Conservation (phyloP, 2,888 invertebrate genomes). For the Oegoconia quadripuncta region DNA sequence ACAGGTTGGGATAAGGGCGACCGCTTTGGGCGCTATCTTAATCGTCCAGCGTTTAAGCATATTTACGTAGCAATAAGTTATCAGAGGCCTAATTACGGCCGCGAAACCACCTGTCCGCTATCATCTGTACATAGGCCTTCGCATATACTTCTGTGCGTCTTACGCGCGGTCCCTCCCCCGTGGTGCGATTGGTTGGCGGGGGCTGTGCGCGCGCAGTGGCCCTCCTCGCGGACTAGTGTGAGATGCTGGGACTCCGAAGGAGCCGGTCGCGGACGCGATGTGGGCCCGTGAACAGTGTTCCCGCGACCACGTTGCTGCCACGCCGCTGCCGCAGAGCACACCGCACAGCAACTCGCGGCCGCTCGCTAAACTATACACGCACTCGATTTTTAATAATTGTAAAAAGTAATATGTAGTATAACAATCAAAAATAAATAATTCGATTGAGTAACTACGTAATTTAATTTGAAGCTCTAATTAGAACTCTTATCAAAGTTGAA, state of each 20-base stretch:
- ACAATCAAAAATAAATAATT: not conserved
- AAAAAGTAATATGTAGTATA: not conserved
- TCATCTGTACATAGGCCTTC: slow-evolving; percentile 78
- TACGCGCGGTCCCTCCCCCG: slow-evolving; percentile 73
- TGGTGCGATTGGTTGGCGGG: slow-evolving; percentile 58
- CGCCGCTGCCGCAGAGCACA: slow-evolving; percentile 34
- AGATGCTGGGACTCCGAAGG: slow-evolving; percentile 60
- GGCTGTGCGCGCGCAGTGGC: slow-evolving; percentile 70
- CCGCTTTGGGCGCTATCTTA: slow-evolving; percentile 54
- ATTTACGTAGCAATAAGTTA: slow-evolving; percentile 76
- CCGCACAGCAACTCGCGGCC: slow-evolving; percentile 19
- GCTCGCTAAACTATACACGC: slow-evolving; percentile 6
- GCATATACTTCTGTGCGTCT: slow-evolving; percentile 79
- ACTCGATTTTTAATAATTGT: not conserved
- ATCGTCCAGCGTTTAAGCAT: slow-evolving; percentile 65
- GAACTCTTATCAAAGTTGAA: too few relatives aligned
- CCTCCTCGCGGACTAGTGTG: slow-evolving; percentile 65
- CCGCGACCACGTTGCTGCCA: slow-evolving; percentile 55
- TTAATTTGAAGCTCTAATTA: too few relatives aligned
- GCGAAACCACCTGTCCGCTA: slow-evolving; percentile 79
- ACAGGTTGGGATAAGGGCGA: not conserved
- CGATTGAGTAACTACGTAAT: not conserved
- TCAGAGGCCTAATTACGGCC: slow-evolving; percentile 75
- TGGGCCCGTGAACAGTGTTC: slow-evolving; percentile 58
- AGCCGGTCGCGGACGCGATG: slow-evolving; percentile 66